phyloP scores from a whole-genome alignment of 2,113 vertebrate species.

The Epinephelus moara region DNA sequence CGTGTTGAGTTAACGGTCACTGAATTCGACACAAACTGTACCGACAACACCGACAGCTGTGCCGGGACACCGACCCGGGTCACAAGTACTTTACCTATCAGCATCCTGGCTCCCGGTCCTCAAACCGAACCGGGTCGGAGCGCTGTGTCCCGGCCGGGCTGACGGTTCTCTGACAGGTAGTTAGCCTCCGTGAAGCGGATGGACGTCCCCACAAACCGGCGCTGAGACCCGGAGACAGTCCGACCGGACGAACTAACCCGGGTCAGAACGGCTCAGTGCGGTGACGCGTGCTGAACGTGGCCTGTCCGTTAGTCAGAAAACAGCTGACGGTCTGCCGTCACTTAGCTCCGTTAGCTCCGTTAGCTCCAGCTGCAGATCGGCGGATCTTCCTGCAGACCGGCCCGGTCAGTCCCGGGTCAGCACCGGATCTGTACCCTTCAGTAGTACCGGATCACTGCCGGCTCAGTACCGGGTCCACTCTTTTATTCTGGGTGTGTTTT shows the following conservation, averaged over 20 bases:
- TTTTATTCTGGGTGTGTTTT: slow-evolving; percentile 38
- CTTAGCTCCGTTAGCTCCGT: slow-evolving; percentile 8
- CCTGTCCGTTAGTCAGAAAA: slow-evolving; percentile 32
- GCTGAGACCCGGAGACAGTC: slow-evolving; percentile 2
- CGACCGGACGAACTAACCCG: background rate
- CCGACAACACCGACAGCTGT: background rate
- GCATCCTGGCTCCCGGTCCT: slow-evolving; percentile 56
- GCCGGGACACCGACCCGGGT: slow-evolving; percentile 9
- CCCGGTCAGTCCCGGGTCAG: background rate
- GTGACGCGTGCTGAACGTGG: slow-evolving; percentile 40
- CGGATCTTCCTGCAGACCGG: background rate
- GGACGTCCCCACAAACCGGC: background rate
- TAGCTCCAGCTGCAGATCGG: slow-evolving; percentile 11
- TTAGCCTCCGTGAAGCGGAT: background rate
- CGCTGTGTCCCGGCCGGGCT: background rate
- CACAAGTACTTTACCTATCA: slow-evolving; percentile 67
- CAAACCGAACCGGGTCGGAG: slow-evolving; percentile 31
- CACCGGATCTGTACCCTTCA: background rate
- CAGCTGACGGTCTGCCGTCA: slow-evolving; percentile 17
- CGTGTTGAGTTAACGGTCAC: background rate
- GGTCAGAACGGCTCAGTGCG: background rate
- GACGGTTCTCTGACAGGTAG: background rate
- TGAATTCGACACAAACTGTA: background rate
- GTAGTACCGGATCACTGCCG: no score
- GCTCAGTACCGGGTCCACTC: background rate